These are phyloP conservation scores for Coptodon rendalli DNA, from an alignment of 2,113 vertebrate species.

Conservation along the genomic window DNA sequence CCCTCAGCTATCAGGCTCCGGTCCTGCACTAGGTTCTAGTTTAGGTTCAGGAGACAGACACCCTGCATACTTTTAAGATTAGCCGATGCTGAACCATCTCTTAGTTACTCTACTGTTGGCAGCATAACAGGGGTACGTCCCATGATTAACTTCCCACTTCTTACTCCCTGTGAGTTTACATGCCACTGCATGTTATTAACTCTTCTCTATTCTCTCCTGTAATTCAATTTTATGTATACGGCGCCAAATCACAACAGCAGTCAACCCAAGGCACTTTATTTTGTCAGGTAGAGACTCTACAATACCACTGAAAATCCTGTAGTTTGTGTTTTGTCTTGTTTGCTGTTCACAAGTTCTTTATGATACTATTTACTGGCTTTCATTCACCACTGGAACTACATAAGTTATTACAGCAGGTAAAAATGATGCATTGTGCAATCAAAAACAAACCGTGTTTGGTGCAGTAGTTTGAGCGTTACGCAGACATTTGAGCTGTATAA, in stretches of 20 bases:
- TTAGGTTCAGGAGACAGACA: background rate
- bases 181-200: background rate
- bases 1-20: background rate
- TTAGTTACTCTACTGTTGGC: background rate
- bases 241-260: background rate
- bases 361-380: background rate
- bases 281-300: background rate
- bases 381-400: background rate
- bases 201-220: background rate
- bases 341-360: background rate
- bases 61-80: background rate
- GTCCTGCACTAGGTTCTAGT: background rate
- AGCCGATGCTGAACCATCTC: background rate
- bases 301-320: background rate
- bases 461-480: background rate
- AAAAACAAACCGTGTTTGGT: background rate
- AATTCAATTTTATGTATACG: background rate
- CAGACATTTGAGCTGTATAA: background rate
- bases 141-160: background rate
- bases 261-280: background rate
- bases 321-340: background rate
- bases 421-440: background rate
- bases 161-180: background rate
- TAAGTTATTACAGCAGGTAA: background rate
- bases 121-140: background rate